Conservation (phyloP, 2,113 vertebrate species). For the Melierax canorus region DNA sequence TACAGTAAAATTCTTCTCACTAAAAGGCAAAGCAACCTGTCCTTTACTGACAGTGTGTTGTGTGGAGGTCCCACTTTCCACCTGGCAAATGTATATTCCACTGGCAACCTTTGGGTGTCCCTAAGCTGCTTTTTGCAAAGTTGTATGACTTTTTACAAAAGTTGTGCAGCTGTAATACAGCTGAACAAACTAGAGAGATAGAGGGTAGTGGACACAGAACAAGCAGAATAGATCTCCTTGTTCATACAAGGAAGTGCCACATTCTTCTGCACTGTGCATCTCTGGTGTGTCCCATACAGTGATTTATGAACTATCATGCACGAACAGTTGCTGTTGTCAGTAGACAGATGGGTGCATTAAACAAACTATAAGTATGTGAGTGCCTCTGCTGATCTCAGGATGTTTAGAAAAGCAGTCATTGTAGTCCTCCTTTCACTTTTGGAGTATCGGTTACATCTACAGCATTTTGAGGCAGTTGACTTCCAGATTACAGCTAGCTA, state of each 20-base stretch:
- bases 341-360: neutral
- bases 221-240: neutral
- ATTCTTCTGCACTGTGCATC: rapidly evolving
- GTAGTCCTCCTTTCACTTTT: neutral
- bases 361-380: neutral
- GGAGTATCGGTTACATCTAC: neutral
- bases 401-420: neutral
- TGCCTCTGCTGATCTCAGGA: neutral
- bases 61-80: neutral
- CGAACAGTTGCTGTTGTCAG: neutral
- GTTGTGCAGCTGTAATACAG: neutral
- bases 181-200: neutral
- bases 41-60: conserved; percentile 24
- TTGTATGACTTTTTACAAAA: neutral
- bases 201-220: neutral
- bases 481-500: neutral
- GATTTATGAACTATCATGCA: neutral
- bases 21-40: conserved; percentile 15
- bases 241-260: neutral
- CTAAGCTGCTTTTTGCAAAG: neutral
- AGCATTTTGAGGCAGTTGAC: neutral
- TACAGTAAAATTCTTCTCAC: neutral
- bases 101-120: neutral
- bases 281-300: neutral
- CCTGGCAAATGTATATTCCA: neutral